A percentile compares a stretch with the other conserved stretches of the same genome.
These are phyloP conservation scores for Mimas tiliae DNA, from an alignment of 2,888 invertebrate genomes.

Conservation along the genomic window DNA sequence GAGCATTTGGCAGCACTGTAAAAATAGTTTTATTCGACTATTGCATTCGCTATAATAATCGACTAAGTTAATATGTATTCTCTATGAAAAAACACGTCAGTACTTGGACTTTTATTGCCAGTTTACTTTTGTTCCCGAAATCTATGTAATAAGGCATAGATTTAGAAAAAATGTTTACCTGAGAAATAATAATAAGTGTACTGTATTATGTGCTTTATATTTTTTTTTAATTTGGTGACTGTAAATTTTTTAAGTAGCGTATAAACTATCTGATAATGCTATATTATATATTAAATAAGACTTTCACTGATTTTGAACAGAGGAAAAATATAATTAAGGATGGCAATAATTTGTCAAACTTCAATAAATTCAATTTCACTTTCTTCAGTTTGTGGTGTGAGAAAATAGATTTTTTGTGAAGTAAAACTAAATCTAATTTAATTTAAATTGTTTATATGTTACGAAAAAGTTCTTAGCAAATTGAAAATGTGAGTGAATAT, in stretches of 20 bases:
- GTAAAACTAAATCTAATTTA: slow-evolving; percentile 35
- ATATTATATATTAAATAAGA: neutral
- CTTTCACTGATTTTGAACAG: neutral
- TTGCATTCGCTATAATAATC: too few relatives aligned
- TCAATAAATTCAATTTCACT: slow-evolving; percentile 42
- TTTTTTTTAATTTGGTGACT: too few relatives aligned
- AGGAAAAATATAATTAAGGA: neutral
- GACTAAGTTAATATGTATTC: too few relatives aligned
- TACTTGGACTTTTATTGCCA: slow-evolving; percentile 12
- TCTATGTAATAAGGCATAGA: neutral
- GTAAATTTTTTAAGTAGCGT: too few relatives aligned
- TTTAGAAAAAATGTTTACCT: neutral
- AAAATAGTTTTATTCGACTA: too few relatives aligned
- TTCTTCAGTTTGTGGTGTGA: slow-evolving; percentile 40
- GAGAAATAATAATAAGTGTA: neutral
- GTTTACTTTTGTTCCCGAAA: slow-evolving; percentile 10
- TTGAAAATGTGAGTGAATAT: slow-evolving; percentile 65
- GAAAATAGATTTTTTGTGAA: slow-evolving; percentile 31
- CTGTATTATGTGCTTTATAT: neutral
- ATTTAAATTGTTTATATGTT: slow-evolving; percentile 37
- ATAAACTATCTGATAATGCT: too few relatives aligned
- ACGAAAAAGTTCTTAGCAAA: slow-evolving; percentile 40
- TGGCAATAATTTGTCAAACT: slow-evolving; percentile 36
- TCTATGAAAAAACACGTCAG: slow-evolving; percentile 26
- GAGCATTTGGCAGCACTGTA: too few relatives aligned